phyloP scores from a whole-genome alignment of 2,888 invertebrate species.

The Aspidiotus destructor region DNA sequence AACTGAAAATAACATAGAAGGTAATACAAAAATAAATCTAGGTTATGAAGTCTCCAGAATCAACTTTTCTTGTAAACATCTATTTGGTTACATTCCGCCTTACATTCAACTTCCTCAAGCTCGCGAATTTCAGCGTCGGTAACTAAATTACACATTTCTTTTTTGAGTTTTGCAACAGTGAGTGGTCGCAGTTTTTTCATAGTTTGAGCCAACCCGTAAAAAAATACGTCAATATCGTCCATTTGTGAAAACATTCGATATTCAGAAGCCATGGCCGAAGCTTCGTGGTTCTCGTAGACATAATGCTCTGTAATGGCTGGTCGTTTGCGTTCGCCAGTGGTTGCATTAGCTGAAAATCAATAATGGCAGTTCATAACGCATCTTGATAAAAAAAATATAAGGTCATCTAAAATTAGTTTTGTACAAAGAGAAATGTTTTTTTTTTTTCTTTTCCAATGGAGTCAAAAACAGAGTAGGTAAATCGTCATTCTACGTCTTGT shows the following conservation, averaged over 20 bases:
- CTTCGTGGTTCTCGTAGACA: background rate
- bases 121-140: slow-evolving; percentile 35
- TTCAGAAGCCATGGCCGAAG: background rate
- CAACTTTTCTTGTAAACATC: background rate
- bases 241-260: slow-evolving; percentile 26
- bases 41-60: background rate
- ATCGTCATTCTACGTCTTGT: background rate
- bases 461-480: no score
- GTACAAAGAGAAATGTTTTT: no score
- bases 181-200: slow-evolving; percentile 34
- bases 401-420: background rate
- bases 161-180: slow-evolving; percentile 34
- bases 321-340: background rate
- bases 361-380: no score
- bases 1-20: background rate
- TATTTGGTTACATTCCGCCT: background rate
- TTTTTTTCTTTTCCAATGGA: no score
- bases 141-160: slow-evolving; percentile 31
- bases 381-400: no score
- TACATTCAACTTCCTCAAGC: slow-evolving; percentile 28
- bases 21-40: background rate
- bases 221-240: slow-evolving; percentile 34
- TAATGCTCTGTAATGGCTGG: background rate
- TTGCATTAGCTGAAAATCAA: background rate
- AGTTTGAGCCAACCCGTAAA: slow-evolving; percentile 33